Conservation (phyloP, 2,797 vertebrate species). For the Tadarida brasiliensis region DNA sequence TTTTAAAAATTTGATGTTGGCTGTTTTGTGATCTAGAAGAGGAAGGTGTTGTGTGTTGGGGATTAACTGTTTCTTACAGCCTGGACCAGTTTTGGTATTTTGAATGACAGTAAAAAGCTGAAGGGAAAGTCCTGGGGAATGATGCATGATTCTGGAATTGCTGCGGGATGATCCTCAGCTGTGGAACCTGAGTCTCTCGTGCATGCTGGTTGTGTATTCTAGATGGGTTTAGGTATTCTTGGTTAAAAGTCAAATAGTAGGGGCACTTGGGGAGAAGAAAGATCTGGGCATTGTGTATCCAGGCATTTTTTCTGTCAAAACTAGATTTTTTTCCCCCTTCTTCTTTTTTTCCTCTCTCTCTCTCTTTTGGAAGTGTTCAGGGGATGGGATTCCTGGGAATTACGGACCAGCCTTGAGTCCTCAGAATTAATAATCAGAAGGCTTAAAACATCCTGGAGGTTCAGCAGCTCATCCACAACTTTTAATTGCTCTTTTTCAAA, state of each 20-base stretch:
- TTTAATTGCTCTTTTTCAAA: slow-evolving; percentile 86
- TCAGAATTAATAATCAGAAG: slow-evolving; percentile 81
- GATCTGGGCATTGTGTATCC: slow-evolving; percentile 74
- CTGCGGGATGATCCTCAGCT: slow-evolving; percentile 79
- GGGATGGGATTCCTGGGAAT: slow-evolving; percentile 77
- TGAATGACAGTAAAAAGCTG: slow-evolving; percentile 81
- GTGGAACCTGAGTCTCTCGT: slow-evolving; percentile 76
- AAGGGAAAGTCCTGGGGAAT: slow-evolving; percentile 79
- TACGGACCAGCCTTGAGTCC: slow-evolving; percentile 72
- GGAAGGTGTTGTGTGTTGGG: slow-evolving; percentile 84
- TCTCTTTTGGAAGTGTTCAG: slow-evolving; percentile 73
- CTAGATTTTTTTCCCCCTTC: background rate
- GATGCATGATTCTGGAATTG: slow-evolving; percentile 84
- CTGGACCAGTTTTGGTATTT: slow-evolving; percentile 78
- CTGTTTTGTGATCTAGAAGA: slow-evolving; percentile 81
- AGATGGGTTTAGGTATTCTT: slow-evolving; percentile 86
- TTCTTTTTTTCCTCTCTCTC: background rate
- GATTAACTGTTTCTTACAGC: slow-evolving; percentile 84
- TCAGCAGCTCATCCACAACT: slow-evolving; percentile 87
- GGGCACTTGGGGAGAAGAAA: slow-evolving; percentile 71
- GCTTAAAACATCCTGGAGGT: slow-evolving; percentile 70
- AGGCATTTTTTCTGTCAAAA: slow-evolving; percentile 74
- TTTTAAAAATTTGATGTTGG: slow-evolving; percentile 83
- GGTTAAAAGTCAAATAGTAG: slow-evolving; percentile 87
- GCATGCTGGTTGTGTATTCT: slow-evolving; percentile 86